Conservation (phyloP, 1,140 invertebrate genomes). For the Arion vulgaris region DNA sequence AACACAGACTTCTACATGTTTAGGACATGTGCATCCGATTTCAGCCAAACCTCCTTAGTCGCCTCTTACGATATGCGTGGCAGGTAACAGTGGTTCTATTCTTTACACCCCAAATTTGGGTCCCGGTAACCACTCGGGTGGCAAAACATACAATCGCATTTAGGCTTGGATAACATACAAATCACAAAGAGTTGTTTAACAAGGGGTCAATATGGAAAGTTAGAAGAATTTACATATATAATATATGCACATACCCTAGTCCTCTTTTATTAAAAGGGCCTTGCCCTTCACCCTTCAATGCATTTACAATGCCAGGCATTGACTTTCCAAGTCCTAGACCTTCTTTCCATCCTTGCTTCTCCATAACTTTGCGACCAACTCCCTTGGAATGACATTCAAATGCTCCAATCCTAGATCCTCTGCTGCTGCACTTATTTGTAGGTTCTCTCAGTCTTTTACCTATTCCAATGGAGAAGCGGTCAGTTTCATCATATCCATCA, state of each 20-base stretch:
- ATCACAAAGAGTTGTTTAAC: no score
- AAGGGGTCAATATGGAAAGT: no score
- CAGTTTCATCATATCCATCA: conserved; percentile 58
- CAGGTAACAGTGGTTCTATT: no score
- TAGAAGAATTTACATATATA: no score
- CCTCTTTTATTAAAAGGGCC: conserved; percentile 66
- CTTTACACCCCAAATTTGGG: no score
- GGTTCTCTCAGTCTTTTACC: conserved; percentile 32
- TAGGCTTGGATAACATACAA: no score
- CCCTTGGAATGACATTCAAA: conserved; percentile 75
- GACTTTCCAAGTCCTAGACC: conserved; percentile 75
- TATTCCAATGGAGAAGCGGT: conserved; percentile 62
- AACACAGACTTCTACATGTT: no score
- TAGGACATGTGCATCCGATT: no score
- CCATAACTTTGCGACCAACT: conserved; percentile 74
- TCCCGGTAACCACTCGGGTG: no score
- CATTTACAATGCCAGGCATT: conserved; percentile 63
- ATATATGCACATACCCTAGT: conserved; percentile 62
- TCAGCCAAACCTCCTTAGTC: no score
- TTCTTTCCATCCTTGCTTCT: conserved; percentile 76
- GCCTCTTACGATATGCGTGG: no score
- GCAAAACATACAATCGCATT: no score
- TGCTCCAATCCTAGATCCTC: conserved; percentile 64
- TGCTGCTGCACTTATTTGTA: background rate
- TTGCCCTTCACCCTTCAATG: conserved; percentile 70